Evolutionary conservation across 2,888 invertebrate species (phyloP), one percentile per base, ranked within the genome.

Genomic region (Diarsia rubi): DNA sequence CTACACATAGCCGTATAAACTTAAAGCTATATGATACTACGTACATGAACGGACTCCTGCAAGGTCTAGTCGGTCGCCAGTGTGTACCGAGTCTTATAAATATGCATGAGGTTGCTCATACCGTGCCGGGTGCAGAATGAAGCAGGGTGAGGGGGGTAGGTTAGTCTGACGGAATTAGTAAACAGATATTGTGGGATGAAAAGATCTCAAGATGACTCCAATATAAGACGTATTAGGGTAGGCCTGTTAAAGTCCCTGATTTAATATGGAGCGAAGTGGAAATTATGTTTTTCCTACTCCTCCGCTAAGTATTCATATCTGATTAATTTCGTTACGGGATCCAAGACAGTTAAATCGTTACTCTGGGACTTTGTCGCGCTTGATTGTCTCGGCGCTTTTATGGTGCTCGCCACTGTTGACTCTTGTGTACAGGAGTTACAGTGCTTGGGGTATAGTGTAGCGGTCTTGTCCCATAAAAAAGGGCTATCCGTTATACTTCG

Each of bases 31-130:
- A 63, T 27, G 8, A 49, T 42, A 45, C 24, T 44, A 64, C 14
- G 63, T 66, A 78, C 65, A 62, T 14, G 71, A 76, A 62, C 65
- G 60, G 57, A 66, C 52, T 73, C 47, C 54, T 68, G 83, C 63
- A 31, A 69, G 75, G 66, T 69, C 63, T 79, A 69, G 66, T 12
- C 67, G 49, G 64, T 63, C 47, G 79, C 83, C 68, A 83, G 69
- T 81, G 81, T 81, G 83, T 78, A 63, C 79, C 69, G 24, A 68
- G 66, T 19, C 59, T 78, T 73, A 86, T 86, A 74, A 86, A 86
- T 86, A 86, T 86, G 81, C 73, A 86, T 85, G 74, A 82, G 69
- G 37, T 24, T 52, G 73, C 65, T 79, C 73, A 82, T 77, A 75
- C 54, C 63, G 63, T 67, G 66, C 69, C 64, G 74, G 70, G 73